Percentiles rank a stretch among this genome's conserved stretches.
Conservation (phyloP, 2,113 vertebrate species). For the Lucifuga dentata region DNA sequence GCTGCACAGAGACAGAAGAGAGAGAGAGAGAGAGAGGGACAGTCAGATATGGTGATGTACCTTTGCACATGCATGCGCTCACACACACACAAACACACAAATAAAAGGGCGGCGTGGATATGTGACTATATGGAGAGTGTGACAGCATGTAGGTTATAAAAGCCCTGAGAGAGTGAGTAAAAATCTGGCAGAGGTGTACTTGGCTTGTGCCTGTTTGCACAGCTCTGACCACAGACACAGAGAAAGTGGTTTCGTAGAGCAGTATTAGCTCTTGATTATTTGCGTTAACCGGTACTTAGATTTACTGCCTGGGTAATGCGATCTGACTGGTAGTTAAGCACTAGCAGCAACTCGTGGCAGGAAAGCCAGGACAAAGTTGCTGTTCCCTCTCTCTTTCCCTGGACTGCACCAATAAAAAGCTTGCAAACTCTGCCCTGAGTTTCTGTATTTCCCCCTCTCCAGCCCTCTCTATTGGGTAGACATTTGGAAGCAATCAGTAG, state of each 20-base stretch:
- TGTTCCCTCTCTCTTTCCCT: conserved; percentile 75
- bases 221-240: conserved; percentile 74
- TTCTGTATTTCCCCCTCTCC: conserved; percentile 55
- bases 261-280: conserved; percentile 80
- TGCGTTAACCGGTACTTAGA: conserved; percentile 80
- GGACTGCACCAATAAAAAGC: conserved; percentile 83
- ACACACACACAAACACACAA: conserved; percentile 14
- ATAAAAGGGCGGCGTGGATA: conserved; percentile 22
- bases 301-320: conserved; percentile 80
- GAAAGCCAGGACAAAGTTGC: conserved; percentile 76
- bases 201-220: conserved; percentile 63
- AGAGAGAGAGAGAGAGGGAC: conserved; percentile 4
- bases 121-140: conserved; percentile 24
- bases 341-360: conserved; percentile 79
- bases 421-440: conserved; percentile 56
- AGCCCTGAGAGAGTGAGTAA: conserved; percentile 45
- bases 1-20: conserved; percentile 16
- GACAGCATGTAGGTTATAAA: conserved; percentile 44
- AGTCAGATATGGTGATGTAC: not conserved
- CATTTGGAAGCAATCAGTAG: conserved; percentile 98
- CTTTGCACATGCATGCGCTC: conserved; percentile 35
- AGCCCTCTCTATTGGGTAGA: conserved; percentile 78
- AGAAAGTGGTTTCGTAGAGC: conserved; percentile 74
- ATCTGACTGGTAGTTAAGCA: conserved; percentile 83
- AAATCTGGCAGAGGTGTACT: conserved; percentile 42